phyloP scores from a whole-genome alignment of 2,113 vertebrate species.

The Ageneiosus marmoratus region DNA sequence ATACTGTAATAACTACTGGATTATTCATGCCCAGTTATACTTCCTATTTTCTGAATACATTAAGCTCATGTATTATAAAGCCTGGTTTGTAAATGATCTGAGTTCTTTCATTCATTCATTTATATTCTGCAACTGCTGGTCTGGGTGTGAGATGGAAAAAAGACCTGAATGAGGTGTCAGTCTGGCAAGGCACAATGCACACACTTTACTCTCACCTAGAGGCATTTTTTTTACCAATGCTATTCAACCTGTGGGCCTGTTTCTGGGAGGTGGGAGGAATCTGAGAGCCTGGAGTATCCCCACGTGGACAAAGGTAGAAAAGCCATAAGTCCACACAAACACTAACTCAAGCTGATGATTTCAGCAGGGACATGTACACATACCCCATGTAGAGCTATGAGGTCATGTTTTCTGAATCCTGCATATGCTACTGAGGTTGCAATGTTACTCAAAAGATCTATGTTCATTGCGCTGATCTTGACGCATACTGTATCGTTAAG shows the following conservation, averaged over 20 bases:
- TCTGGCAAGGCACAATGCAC: not conserved
- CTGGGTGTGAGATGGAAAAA: not conserved
- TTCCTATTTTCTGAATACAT: not conserved
- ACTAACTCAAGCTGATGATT: not conserved
- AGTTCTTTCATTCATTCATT: not conserved
- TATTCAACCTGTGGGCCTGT: not conserved
- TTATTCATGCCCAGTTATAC: constrained; percentile 41
- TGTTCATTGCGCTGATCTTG: not conserved
- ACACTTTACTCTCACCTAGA: not conserved
- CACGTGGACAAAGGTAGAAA: not conserved
- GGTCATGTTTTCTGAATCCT: constrained; percentile 54
- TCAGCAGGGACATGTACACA: too few relatives aligned
- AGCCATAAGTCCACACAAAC: not conserved
- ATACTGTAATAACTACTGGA: constrained; percentile 71
- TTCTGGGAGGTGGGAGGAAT: not conserved
- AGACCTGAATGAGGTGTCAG: too few relatives aligned
- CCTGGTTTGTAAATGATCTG: constrained; percentile 54
- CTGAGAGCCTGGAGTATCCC: too few relatives aligned
- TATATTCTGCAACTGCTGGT: not conserved
- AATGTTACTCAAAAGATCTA: not conserved
- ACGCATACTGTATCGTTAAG: not conserved
- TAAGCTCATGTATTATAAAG: constrained; percentile 54
- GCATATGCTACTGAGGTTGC: constrained; percentile 12
- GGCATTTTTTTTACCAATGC: not conserved
- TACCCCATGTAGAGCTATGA: not conserved